Percentiles rank a stretch among this genome's conserved stretches.
These are phyloP conservation scores for Podiceps cristatus DNA, from an alignment of 2,113 vertebrate genomes.

Conservation along the genomic window DNA sequence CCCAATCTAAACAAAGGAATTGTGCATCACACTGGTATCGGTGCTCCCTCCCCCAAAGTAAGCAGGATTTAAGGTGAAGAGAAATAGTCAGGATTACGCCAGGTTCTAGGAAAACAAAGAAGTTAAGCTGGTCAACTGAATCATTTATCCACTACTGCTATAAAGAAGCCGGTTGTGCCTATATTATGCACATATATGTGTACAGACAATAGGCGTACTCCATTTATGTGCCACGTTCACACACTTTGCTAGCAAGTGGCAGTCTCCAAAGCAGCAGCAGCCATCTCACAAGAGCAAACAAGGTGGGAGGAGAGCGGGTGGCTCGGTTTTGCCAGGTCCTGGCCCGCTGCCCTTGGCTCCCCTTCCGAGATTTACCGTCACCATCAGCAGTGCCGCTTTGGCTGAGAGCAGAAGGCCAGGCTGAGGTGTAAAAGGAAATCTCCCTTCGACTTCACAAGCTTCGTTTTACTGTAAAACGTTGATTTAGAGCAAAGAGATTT, in stretches of 20 bases:
- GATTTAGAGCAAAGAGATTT: not conserved
- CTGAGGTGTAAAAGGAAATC: not conserved
- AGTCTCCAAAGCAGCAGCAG: not conserved
- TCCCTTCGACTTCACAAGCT: not conserved
- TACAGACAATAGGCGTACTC: not conserved
- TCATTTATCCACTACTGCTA: not conserved
- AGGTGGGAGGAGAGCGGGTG: slow-evolving; percentile 54
- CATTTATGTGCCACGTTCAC: rapidly evolving
- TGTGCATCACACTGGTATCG: not conserved
- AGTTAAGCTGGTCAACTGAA: not conserved
- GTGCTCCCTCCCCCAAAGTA: not conserved
- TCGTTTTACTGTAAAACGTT: not conserved
- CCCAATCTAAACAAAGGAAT: slow-evolving; percentile 35
- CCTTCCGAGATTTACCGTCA: not conserved
- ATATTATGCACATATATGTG: rapidly evolving
- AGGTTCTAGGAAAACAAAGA: slow-evolving; percentile 5
- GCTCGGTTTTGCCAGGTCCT: slow-evolving; percentile 23
- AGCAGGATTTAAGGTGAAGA: not conserved
- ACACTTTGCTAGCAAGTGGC: not conserved
- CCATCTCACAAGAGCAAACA: slow-evolving; percentile 43
- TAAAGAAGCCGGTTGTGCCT: not conserved
- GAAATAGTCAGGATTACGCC: not conserved
- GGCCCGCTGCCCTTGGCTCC: slow-evolving; percentile 50
- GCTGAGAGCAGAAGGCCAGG: not conserved
- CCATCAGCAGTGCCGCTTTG: not conserved